Evolutionary conservation across 37 sponge, comb jelly and placozoan genomes (phyloP).

Genomic region (Crambe crambe): DNA sequence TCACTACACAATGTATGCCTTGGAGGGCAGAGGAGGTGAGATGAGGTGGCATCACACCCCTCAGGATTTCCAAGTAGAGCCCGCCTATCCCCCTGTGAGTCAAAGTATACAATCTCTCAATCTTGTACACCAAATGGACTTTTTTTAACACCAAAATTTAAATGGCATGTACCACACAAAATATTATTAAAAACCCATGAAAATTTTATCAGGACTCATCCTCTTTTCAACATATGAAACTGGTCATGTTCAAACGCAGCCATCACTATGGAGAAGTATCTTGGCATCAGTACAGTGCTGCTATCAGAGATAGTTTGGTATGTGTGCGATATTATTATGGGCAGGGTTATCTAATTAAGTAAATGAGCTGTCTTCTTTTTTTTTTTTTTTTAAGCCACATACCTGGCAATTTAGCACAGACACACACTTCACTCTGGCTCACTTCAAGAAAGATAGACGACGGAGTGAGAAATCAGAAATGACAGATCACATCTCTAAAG

Average conservation of each 20-base stretch:
- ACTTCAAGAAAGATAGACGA: slow-evolving; percentile 69
- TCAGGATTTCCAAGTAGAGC: slow-evolving; percentile 42
- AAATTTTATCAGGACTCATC: slow-evolving; percentile 29
- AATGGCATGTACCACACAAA: too few species aligned
- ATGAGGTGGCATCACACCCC: slow-evolving; percentile 71
- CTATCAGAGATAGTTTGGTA: slow-evolving; percentile 56
- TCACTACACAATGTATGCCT: slow-evolving; percentile 44
- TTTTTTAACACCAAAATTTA: too few species aligned
- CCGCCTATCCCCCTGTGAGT: slow-evolving; percentile 22
- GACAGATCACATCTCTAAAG: slow-evolving; percentile 43
- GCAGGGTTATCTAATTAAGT: not conserved
- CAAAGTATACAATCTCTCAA: too few species aligned
- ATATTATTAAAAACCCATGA: not conserved
- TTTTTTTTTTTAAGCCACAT: slow-evolving; percentile 55
- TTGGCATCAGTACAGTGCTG: slow-evolving; percentile 76
- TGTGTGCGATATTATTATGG: not conserved
- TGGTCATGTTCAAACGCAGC: slow-evolving; percentile 25
- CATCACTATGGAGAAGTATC: slow-evolving; percentile 67
- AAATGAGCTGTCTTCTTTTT: not conserved
- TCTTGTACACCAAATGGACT: too few species aligned
- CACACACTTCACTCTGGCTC: slow-evolving; percentile 63
- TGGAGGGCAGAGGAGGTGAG: slow-evolving; percentile 61
- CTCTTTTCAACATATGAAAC: slow-evolving; percentile 52
- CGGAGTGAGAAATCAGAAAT: slow-evolving; percentile 33
- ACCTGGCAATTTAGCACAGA: slow-evolving; percentile 54